phyloP scores from a whole-genome alignment of 2,113 vertebrate genomes.

The Burhinus bistriatus region DNA sequence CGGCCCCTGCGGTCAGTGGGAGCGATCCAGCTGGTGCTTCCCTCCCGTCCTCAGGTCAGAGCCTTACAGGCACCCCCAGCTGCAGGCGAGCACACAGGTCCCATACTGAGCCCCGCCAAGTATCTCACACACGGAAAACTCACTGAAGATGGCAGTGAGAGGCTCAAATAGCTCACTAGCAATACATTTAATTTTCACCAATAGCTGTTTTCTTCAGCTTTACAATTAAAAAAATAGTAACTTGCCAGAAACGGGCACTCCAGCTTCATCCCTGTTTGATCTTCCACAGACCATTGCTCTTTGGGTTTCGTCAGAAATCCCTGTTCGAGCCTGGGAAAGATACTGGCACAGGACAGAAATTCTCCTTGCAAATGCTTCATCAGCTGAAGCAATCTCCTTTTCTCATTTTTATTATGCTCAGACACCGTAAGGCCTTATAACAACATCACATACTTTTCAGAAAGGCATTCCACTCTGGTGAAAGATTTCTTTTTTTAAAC shows the following conservation, averaged over 20 bases:
- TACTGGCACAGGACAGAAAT: background rate
- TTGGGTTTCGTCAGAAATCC: background rate
- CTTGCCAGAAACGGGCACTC: background rate
- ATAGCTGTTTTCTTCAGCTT: background rate
- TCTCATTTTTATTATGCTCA: background rate
- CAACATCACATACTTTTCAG: background rate
- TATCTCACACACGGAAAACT: background rate
- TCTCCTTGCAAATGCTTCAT: background rate
- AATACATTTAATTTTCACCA: background rate
- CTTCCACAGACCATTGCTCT: background rate
- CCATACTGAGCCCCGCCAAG: background rate
- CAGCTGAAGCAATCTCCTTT: background rate
- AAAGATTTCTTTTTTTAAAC: background rate
- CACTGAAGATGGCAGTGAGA: background rate
- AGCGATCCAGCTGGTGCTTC: background rate
- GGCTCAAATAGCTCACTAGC: background rate
- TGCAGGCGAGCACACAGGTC: background rate
- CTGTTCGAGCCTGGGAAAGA: background rate
- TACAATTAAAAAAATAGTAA: background rate
- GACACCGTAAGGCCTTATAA: background rate
- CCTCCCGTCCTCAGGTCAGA: background rate
- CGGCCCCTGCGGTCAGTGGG: fast-evolving
- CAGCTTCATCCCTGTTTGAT: background rate
- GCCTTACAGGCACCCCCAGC: background rate
- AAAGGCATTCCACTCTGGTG: background rate